Base-by-base conservation (phyloP, 2,888 invertebrate species). In the Euzetes globulus region DNA sequence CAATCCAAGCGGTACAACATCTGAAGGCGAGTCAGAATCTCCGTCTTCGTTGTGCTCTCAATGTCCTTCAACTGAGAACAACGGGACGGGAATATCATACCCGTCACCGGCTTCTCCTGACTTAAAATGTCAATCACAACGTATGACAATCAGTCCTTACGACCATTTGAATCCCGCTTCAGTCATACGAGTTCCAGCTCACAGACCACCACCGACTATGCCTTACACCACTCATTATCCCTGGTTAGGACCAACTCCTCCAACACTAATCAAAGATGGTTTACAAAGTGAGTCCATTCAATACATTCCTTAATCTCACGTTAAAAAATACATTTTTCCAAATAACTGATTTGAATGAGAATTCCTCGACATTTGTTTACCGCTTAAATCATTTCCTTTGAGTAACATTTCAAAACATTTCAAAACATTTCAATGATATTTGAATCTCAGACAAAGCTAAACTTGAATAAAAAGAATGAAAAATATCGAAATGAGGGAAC, bases 221-320 rank as follows among this genome's bases (percentile, higher is more conserved):
- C 73, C 77, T 52, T 78, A 77, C 27, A 75, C 75, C 41, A 71
- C 75, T 9, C 58, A 76, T 6, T 78, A 77, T 65, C 76, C 77
- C 7, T 78, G 78, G 78, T 77, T 78, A 77, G 76, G 75, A 13
- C 77, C 76, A 9, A 75, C 76, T 1, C 74, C 76, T 15, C 73
- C 75, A 13, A 72, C 78, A 25, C 89, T 91, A 81, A 90, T 91
- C 80, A 91, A 91, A 84, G 91, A 91, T 83, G 86, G 91, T 84
- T 84, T 91, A 80, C 90, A 90, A 84, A 91, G 91, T 91, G 84
- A 87, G 88, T 77, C n/a, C n/a, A n/a, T n/a, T n/a, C n/a, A n/a
- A n/a, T n/a, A n/a, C n/a, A n/a, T n/a, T n/a, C n/a, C n/a, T n/a
- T n/a, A n/a, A n/a, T n/a, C n/a, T n/a, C n/a, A n/a, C n/a, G n/a